Conservation (phyloP, 2,797 vertebrate genomes). For the Microhierax caerulescens region DNA sequence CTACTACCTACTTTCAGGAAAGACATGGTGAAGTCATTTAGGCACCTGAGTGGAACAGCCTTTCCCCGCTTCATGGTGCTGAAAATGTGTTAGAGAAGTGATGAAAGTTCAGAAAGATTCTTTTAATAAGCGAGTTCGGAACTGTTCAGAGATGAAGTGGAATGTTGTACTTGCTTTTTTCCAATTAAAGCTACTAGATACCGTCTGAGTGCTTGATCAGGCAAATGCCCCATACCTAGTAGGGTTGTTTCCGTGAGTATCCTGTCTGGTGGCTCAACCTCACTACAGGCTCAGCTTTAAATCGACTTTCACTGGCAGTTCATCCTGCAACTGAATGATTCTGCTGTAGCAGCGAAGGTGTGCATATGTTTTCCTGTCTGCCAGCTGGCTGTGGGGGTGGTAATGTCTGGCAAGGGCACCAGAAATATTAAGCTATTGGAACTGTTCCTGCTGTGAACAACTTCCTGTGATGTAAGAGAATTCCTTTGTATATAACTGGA, state of each 20-base stretch:
- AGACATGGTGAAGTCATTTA: not conserved
- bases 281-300: not conserved
- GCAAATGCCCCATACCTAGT: accelerated
- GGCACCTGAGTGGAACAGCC: not conserved
- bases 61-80: not conserved
- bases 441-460: not conserved
- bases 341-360: not conserved
- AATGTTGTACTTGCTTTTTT: not conserved
- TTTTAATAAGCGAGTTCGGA: not conserved
- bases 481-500: not conserved
- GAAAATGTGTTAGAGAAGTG: not conserved
- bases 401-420: not conserved
- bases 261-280: not conserved
- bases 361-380: not conserved
- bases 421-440: not conserved
- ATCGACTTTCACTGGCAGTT: not conserved
- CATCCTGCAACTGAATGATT: accelerated
- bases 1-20: not conserved
- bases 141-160: not conserved
- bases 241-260: accelerated
- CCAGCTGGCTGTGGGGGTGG: not conserved
- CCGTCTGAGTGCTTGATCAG: not conserved
- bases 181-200: not conserved
- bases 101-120: not conserved
- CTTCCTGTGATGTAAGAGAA: not conserved